Conservation (phyloP, 1,140 invertebrate genomes). For the Gryllus bimaculatus region DNA sequence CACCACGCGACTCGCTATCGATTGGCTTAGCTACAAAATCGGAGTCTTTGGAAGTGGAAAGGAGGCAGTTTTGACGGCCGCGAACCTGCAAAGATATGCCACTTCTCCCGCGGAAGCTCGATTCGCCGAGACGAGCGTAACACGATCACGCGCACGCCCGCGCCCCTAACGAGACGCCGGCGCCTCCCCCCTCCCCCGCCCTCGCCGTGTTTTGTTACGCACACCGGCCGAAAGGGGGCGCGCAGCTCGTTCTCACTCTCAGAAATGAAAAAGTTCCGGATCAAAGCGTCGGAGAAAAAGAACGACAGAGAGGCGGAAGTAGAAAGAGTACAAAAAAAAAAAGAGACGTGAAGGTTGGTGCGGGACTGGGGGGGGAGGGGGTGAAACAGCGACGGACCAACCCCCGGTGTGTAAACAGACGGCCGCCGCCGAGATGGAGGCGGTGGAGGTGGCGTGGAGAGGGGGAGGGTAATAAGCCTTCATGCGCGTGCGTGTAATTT, state of each 20-base stretch:
- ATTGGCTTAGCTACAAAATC: no score
- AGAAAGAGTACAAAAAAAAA: not conserved
- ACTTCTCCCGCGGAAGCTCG: no score
- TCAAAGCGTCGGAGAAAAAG: not conserved
- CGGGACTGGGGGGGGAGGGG: no score
- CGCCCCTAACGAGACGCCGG: not conserved
- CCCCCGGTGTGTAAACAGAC: not conserved
- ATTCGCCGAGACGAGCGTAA: not conserved
- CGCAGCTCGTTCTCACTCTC: not conserved
- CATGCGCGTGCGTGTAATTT: not conserved
- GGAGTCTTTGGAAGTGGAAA: no score
- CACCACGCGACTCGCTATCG: no score
- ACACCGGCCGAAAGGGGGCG: not conserved
- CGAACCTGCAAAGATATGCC: no score
- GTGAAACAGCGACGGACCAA: not conserved
- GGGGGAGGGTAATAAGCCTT: not conserved
- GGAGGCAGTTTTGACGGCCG: no score
- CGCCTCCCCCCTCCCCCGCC: no score
- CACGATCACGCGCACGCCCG: not conserved
- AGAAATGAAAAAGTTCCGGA: not conserved
- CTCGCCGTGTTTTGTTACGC: not conserved
- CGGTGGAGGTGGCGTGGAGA: not conserved
- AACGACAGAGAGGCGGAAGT: not conserved
- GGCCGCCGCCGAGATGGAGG: not conserved
- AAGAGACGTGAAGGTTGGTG: not conserved